Percentiles rank a stretch among this genome's conserved stretches.
phyloP scores from a whole-genome alignment of 2,797 vertebrate genomes.

The Sebastes steindachneri region DNA sequence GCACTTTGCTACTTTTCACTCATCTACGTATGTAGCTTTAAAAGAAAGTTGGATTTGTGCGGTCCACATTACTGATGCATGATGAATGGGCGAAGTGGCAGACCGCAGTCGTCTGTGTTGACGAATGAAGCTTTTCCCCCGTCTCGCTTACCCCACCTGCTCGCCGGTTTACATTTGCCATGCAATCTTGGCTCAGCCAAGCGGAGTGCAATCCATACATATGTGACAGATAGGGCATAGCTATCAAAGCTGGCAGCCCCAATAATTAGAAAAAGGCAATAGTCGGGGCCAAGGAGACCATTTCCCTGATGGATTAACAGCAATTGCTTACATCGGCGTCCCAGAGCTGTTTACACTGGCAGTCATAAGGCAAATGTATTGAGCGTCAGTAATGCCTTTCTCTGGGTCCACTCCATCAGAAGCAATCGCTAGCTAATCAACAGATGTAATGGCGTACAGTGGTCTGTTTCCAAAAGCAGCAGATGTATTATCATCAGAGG shows the following conservation, averaged over 20 bases:
- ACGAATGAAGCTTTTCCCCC: constrained; percentile 38
- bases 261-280: constrained; percentile 79
- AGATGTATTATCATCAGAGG: constrained; percentile 51
- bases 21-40: background rate
- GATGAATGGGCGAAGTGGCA: constrained; percentile 34
- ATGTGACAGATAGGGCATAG: constrained; percentile 68
- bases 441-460: constrained; percentile 51
- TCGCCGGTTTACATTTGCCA: constrained; percentile 44
- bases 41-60: constrained; percentile 13
- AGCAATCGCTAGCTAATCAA: constrained; percentile 65
- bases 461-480: constrained; percentile 48
- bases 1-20: constrained; percentile 4
- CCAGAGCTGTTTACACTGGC: constrained; percentile 63
- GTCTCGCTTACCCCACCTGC: constrained; percentile 48
- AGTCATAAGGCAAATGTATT: constrained; percentile 65
- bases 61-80: constrained; percentile 17
- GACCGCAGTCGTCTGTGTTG: constrained; percentile 41
- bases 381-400: constrained; percentile 50
- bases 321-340: constrained; percentile 57
- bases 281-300: constrained; percentile 51
- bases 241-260: constrained; percentile 77
- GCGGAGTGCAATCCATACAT: constrained; percentile 56
- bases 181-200: constrained; percentile 53
- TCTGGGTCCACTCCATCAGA: constrained; percentile 64
- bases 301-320: constrained; percentile 78